Base-by-base conservation (phyloP, 2,797 vertebrate genomes). In the Tragelaphus eurycerus region DNA sequence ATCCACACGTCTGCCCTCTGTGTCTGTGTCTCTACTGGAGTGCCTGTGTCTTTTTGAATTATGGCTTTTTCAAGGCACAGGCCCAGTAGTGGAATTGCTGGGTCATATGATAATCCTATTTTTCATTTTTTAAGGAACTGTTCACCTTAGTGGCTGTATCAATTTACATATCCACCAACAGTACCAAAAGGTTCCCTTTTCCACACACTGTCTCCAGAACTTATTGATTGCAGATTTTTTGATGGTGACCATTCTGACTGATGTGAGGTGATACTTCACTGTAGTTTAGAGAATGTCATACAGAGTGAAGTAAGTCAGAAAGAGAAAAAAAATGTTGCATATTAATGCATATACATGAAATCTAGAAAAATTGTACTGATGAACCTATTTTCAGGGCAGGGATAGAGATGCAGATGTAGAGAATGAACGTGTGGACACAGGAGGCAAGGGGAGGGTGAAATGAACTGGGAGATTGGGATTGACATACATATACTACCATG, bases 201-300 rank as follows among this genome's bases (percentile, higher is more conserved):
- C 67, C 0, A 0, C 15, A 25, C 38, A 43, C 34, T 43, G 6
- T 74, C 12, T 38, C 11, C 38, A 43, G 67, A 3, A 4, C 14
- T 74, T 74, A 13, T 25, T 43, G 38, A 25, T 7, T 25, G 38
- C 12, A 74, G 38, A 43, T 74, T 43, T 74, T 74, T 25, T 43
- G 3, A 43, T 14, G 38, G 21, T 74, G 23, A 43, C 71, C 67
- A 74, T 25, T 43, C 71, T 74, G 71, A 25, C 71, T 43, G 23
- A 25, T 43, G 71, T 74, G 64, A 71, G 34, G 34, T 38, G 34
- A 71, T 38, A 71, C 64, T 71, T 71, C 64, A 71, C 34, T 71
- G 38, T 7, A 38, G 38, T 74, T 74, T 43, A 74, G 21, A 43
- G 21, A 74, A 25, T 14, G 71, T 74, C 38, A 14, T 25, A 14